Evolutionary conservation across 1,140 invertebrate genomes (phyloP).

Genomic region (Drosophila guanche): DNA sequence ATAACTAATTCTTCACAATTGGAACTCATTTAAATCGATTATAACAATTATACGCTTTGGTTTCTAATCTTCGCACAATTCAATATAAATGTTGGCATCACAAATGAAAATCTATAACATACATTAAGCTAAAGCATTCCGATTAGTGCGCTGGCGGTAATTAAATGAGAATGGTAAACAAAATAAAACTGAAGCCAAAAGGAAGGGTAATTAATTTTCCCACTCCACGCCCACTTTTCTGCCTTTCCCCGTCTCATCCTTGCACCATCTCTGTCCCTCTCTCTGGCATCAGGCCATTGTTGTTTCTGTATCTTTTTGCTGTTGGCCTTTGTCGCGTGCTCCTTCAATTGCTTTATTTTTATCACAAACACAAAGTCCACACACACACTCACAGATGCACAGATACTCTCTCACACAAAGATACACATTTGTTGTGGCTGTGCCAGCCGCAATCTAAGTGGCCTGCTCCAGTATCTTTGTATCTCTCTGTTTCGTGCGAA

Average conservation of each 20-base stretch:
- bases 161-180: conserved; percentile 42
- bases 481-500: conserved; percentile 20
- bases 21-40: conserved; percentile 15
- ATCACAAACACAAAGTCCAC: conserved; percentile 33
- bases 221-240: neutral
- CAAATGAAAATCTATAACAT: too few species aligned
- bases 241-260: neutral
- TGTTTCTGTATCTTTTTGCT: conserved; percentile 34
- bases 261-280: conserved; percentile 8
- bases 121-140: conserved; percentile 1
- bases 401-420: conserved; percentile 21
- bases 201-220: conserved; percentile 46
- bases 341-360: conserved; percentile 60
- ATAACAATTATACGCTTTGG: neutral
- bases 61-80: too few species aligned
- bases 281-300: neutral
- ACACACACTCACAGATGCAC: conserved; percentile 20
- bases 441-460: conserved; percentile 53
- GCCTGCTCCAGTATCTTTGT: conserved; percentile 43
- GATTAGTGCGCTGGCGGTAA: conserved; percentile 35
- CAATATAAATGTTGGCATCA: too few species aligned
- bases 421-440: conserved; percentile 31
- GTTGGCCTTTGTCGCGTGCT: conserved; percentile 37
- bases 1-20: too few species aligned
- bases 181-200: conserved; percentile 20